Base-by-base conservation (phyloP, 2,113 vertebrate species). In the Hydrochoerus hydrochaeris region DNA sequence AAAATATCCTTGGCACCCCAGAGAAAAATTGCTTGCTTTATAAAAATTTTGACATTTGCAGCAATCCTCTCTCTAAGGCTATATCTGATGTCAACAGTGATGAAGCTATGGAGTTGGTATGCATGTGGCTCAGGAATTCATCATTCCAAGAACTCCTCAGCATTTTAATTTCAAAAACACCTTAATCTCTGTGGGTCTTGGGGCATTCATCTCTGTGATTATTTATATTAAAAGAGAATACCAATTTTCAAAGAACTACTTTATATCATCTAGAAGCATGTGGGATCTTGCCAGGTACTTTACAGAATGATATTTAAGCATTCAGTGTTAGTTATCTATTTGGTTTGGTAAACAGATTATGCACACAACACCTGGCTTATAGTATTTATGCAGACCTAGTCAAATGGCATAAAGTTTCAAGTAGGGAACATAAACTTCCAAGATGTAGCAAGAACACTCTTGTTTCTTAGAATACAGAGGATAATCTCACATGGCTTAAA, bases 1-100 rank as follows among this genome's bases (percentile, higher is more conserved):
- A 93, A 92, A 80, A 77, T 73, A 82, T 95, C 94, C 81, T 90
- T 98, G 94, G 88, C 97, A 95, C 30, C 75, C 6, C 62, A 92
- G 49, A 82, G 90, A 95, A 97, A 44, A 32, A 26, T 14, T 95
- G n/a, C 60, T 95, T 85, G 71, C 95, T 96, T 97, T 95, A 54
- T 90, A 73, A 95, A 93, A 96, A 77, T 71, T 94, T 67, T 49
- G 77, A 86, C 82, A 92, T 86, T 95, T 65, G 32, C 46, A 94
- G 30, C 88, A 95, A 62, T 80, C 85, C 32, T 96, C 67, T 93
- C 32, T 49, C 60, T 69, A 46, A 52, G 28, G 52, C 75, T 95
- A 35, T 84, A 90, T 71, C 38, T 95, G 63, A 94, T 90, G 57
- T 89, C 89, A 95, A 6, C 12, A 85, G 44, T 90, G 41, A 94